phyloP scores from a whole-genome alignment of 2,113 vertebrate genomes.

The Arvicanthis niloticus region DNA sequence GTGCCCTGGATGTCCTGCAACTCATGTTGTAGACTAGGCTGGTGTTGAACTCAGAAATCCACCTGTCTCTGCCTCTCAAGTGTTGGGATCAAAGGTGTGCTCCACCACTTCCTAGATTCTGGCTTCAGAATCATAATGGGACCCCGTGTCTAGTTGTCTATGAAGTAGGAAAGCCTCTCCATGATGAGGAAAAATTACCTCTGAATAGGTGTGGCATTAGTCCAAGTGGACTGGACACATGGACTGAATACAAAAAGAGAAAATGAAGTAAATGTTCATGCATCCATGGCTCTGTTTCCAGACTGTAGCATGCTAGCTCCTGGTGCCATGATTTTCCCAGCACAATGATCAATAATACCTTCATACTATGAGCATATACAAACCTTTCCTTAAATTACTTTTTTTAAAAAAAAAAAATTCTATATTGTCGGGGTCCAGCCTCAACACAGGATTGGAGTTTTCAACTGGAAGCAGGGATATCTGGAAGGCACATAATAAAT shows the following conservation, averaged over 20 bases:
- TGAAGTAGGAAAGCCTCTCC: background rate
- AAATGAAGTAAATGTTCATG: background rate
- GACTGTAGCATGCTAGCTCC: background rate
- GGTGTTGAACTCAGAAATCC: no score
- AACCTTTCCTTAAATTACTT: no score
- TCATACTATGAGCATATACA: background rate
- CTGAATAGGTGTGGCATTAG: background rate
- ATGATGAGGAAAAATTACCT: background rate
- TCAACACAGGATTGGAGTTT: no score
- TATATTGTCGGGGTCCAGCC: no score
- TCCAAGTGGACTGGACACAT: background rate
- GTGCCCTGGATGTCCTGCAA: no score
- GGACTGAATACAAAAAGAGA: background rate
- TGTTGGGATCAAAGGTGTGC: no score
- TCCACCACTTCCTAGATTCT: no score
- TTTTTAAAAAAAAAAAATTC: no score
- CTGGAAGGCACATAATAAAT: no score
- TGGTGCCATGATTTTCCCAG: background rate
- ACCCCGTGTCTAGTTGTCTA: background rate
- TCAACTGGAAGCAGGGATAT: no score
- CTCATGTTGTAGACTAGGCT: no score
- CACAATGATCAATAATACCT: accelerated
- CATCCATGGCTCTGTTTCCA: background rate
- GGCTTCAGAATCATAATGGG: background rate
- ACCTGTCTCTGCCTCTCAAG: no score